Evolutionary conservation across 2,888 invertebrate species (phyloP).

Genomic region (Oxycera nigricornis): DNA sequence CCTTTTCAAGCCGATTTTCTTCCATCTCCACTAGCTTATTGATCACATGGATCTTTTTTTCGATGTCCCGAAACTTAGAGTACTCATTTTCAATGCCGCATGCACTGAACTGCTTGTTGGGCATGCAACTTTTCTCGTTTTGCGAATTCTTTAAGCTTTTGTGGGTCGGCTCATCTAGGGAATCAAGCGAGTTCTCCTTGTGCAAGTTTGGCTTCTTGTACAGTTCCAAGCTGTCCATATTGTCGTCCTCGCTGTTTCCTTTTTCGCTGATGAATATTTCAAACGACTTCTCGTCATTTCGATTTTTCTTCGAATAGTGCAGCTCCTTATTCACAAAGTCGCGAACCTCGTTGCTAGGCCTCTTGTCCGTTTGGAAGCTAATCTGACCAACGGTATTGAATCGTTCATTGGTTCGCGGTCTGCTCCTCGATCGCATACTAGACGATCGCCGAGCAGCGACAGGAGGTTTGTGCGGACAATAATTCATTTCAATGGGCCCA

Average conservation of each 20-base stretch:
- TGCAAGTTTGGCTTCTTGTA: slow-evolving; percentile 57
- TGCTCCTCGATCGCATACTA: slow-evolving; percentile 67
- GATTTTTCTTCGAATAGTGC: slow-evolving; percentile 57
- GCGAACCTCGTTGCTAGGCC: slow-evolving; percentile 45
- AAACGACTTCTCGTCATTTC: slow-evolving; percentile 66
- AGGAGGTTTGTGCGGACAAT: slow-evolving; percentile 77
- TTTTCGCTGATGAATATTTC: slow-evolving; percentile 70
- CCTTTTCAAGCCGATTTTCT: slow-evolving; percentile 71
- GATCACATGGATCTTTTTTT: slow-evolving; percentile 74
- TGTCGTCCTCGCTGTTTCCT: slow-evolving; percentile 68
- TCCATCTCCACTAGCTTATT: slow-evolving; percentile 75
- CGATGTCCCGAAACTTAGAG: slow-evolving; percentile 70
- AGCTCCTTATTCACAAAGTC: slow-evolving; percentile 48
- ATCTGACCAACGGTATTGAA: slow-evolving; percentile 61
- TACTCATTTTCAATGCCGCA: slow-evolving; percentile 64
- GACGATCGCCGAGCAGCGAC: slow-evolving; percentile 74
- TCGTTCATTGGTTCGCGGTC: slow-evolving; percentile 61
- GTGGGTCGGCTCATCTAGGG: slow-evolving; percentile 57
- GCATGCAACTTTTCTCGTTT: slow-evolving; percentile 52
- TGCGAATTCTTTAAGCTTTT: slow-evolving; percentile 59
- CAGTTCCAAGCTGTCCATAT: slow-evolving; percentile 69
- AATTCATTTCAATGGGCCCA: slow-evolving; percentile 65
- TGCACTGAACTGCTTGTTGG: slow-evolving; percentile 44
- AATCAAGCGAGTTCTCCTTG: slow-evolving; percentile 59
- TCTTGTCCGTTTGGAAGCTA: slow-evolving; percentile 57